These are phyloP conservation scores for Drosophila prostipennis DNA, from an alignment of 2,888 invertebrate genomes.

Conservation along the genomic window DNA sequence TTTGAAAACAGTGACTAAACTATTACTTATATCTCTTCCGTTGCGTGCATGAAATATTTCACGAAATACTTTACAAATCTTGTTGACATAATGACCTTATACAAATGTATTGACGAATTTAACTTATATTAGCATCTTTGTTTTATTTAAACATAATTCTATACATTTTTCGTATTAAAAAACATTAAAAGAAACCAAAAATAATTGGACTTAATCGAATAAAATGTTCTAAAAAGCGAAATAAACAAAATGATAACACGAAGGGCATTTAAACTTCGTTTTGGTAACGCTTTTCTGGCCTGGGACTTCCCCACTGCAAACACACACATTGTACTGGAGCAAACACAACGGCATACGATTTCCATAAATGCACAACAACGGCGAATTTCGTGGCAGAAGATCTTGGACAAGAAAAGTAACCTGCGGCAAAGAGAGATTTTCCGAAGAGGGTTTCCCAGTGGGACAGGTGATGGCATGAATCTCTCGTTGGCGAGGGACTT, in stretches of 20 bases:
- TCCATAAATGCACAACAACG: conserved; percentile 69
- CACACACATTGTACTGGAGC: conserved; percentile 15
- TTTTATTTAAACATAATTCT: no score
- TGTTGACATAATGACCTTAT: no score
- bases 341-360: conserved; percentile 43
- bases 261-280: conserved; percentile 18
- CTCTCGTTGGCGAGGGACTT: neutral
- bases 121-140: no score
- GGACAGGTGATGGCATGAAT: conserved; percentile 17
- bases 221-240: neutral
- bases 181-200: neutral
- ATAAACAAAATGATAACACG: neutral
- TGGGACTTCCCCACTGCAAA: conserved; percentile 41
- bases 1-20: no score
- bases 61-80: no score
- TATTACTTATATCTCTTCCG: no score
- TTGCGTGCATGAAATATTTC: no score
- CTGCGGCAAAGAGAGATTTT: conserved; percentile 18
- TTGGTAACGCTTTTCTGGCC: conserved; percentile 34
- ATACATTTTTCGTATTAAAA: no score
- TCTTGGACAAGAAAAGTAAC: conserved; percentile 48
- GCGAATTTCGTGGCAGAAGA: conserved; percentile 47
- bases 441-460: conserved; percentile 3
- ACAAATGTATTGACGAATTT: no score
- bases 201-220: neutral